Base-by-base conservation (phyloP, 2,797 vertebrate genomes). In the Sebastes aleutianus region DNA sequence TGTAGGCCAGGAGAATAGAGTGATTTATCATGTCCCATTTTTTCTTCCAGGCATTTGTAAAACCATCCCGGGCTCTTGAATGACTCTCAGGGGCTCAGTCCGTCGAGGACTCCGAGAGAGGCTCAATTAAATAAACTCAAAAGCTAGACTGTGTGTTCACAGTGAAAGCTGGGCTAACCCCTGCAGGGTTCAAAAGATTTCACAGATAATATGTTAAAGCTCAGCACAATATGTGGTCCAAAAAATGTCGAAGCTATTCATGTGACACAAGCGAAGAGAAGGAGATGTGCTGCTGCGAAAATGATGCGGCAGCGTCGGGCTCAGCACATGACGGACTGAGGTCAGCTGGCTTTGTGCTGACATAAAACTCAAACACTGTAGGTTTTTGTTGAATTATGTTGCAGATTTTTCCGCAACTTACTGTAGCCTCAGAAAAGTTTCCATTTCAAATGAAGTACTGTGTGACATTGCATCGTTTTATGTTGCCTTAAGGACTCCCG, bases 341-440 rank as follows among this genome's bases (percentile, higher is more conserved):
- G 79, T 89, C 88, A 90, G 78, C 78, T 79, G 86, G 39, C 59
- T 82, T 58, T 53, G 26, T 34, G 26, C 83, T 86, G 87, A 86
- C 80, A 80, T 56, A 9, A 82, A 83, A 83, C 50, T 88, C 77
- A 74, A 88, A 92, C 91, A 90, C 68, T 78, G 71, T 31, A 43
- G 69, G 64, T 85, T 89, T 57, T 87, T 89, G 88, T 91, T 90
- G 77, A 87, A 71, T 79, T 32, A 85, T 77, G 71, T 74, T 74
- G 43, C 54, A 53, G 22, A 62, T 61, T 27, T 81, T 87, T 67
- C 78, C 18, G 18, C 34, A 31, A 75, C 79, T 29, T 16, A 50
- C 47, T 50, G 47, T 50, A 12, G 54, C 36, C 32, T 69, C 29
- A 47, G 77, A 74, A 77, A 86, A 85, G 58, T 90, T 91, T 92